phyloP scores from a whole-genome alignment of 1,140 invertebrate species.

The Lethocerus indicus region DNA sequence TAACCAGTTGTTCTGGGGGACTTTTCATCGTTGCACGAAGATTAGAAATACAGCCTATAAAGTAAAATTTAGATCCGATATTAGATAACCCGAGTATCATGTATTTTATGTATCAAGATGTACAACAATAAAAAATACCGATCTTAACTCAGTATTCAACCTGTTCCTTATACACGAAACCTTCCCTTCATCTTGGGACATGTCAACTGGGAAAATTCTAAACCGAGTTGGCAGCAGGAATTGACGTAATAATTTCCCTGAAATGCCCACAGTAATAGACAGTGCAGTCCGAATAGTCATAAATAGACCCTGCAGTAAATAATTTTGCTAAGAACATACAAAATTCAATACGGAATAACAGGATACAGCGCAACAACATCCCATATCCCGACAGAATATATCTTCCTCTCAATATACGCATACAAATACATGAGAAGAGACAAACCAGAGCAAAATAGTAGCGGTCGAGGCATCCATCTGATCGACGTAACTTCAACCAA shows the following conservation, averaged over 20 bases:
- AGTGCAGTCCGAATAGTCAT: too few species aligned
- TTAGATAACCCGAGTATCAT: too few species aligned
- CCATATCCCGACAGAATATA: too few species aligned
- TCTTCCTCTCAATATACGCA: not conserved
- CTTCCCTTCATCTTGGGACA: not conserved
- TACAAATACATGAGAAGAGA: not conserved
- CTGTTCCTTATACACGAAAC: not conserved
- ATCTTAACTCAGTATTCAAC: slow-evolving; percentile 4
- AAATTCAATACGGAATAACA: not conserved
- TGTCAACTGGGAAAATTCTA: not conserved
- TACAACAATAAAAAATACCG: too few species aligned
- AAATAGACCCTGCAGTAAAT: not conserved
- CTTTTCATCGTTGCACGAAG: too few species aligned
- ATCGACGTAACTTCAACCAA: not conserved
- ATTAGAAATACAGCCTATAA: too few species aligned
- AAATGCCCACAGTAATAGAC: too few species aligned
- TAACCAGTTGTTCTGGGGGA: too few species aligned
- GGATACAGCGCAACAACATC: too few species aligned
- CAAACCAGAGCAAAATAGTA: not conserved
- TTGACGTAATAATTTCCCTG: not conserved
- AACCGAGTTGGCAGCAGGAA: not conserved
- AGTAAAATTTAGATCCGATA: too few species aligned
- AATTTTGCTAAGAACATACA: not conserved
- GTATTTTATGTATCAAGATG: too few species aligned
- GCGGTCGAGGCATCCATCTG: not conserved